Evolutionary conservation across 2,888 invertebrate species (phyloP), one percentile per base, ranked within the genome.

Genomic region (Stenoptilia bipunctidactyla): DNA sequence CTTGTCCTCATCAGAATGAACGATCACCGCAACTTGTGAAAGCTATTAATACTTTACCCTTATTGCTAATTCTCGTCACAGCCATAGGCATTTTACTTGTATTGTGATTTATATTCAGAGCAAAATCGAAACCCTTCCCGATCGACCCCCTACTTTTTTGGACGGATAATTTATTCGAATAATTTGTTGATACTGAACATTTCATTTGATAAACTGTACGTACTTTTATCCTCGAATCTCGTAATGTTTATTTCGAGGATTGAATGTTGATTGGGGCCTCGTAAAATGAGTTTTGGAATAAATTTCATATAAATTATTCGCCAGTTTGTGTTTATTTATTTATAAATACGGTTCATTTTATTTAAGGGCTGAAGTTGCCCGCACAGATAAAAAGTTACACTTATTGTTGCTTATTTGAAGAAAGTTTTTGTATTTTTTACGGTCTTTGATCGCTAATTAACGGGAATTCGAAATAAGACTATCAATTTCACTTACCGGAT

Each of bases 401-500:
- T 34, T 10, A 38, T n/a, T n/a, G n/a, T n/a, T n/a, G n/a, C n/a
- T n/a, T n/a, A n/a, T n/a, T n/a, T n/a, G n/a, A n/a, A n/a, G n/a
- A n/a, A n/a, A n/a, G n/a, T n/a, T n/a, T n/a, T n/a, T n/a, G n/a
- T n/a, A n/a, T n/a, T n/a, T n/a, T n/a, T n/a, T n/a, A n/a, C n/a
- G n/a, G n/a, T n/a, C n/a, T n/a, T n/a, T n/a, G n/a, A n/a, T n/a
- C n/a, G n/a, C n/a, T n/a, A n/a, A n/a, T n/a, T n/a, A n/a, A n/a
- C n/a, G n/a, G n/a, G n/a, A n/a, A n/a, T n/a, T n/a, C n/a, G n/a
- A 20, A 20, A 20, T 20, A 20, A 5, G 20, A 20, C 3, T 20
- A 4, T 30, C 13, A 33, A 15, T 25, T 2, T 34, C 38, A 72
- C 87, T 87, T 72, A 92, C 92, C 85, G 44, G 94, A 92, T 53